These are phyloP conservation scores for Clarias fuscus DNA, from an alignment of 2,797 vertebrate genomes.

Conservation along the genomic window DNA sequence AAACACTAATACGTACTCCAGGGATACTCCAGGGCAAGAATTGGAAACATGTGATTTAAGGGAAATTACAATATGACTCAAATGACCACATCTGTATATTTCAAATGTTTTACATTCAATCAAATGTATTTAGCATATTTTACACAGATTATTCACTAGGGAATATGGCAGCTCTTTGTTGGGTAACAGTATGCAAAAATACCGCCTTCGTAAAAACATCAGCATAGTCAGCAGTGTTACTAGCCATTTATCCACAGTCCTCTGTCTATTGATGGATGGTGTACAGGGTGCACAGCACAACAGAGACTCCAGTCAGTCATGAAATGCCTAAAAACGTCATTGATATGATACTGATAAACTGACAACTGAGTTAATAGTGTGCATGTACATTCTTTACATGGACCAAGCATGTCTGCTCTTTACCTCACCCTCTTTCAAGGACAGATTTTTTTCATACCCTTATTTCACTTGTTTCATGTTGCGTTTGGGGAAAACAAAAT, in stretches of 20 bases:
- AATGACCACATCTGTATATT: slow-evolving; percentile 48
- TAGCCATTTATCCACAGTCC: not conserved
- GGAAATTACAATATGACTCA: slow-evolving; percentile 15
- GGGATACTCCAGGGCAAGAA: not conserved
- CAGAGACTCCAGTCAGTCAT: not conserved
- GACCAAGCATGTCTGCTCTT: slow-evolving; percentile 41
- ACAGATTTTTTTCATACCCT: slow-evolving; percentile 24
- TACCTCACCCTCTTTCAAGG: slow-evolving; percentile 56
- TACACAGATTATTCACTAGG: not conserved
- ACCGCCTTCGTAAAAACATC: not conserved
- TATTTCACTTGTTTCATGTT: slow-evolving; percentile 66
- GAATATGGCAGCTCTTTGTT: not conserved
- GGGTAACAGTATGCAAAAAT: not conserved
- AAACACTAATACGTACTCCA: not conserved
- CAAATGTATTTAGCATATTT: not conserved
- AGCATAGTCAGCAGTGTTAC: not conserved
- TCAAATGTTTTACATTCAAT: not conserved
- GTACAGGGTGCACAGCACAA: not conserved
- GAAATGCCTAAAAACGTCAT: not conserved
- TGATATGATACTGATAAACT: not conserved
- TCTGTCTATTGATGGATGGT: not conserved
- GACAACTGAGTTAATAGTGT: not conserved
- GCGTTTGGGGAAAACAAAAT: slow-evolving; percentile 74
- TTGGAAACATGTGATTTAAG: not conserved
- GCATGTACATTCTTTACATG: not conserved